Evolutionary conservation across 2,888 invertebrate species (phyloP), one percentile per base, ranked within the genome.

Genomic region (Dicyrtomina minuta): DNA sequence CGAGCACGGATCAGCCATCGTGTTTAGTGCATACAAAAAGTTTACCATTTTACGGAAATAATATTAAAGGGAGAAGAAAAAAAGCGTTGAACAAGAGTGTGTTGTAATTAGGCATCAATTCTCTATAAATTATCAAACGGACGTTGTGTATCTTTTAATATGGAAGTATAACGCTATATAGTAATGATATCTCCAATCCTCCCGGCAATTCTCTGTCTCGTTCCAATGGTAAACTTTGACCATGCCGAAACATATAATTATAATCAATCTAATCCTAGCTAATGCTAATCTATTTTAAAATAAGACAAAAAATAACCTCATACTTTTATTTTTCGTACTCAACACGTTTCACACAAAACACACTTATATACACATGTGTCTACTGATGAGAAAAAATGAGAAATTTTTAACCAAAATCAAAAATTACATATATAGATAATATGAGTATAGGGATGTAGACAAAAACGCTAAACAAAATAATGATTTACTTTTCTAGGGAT

Each of bases 271-370:
- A 46, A 6, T 17, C 51, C 51, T 17, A 22, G 22, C 22, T 26
- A 22, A 13, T 22, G 27, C 55, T 55, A 56, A 33, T 33, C 51
- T 17, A 56, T 27, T 27, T 27, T 1, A 56, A 56, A 15, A 27
- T 53, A 56, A 26, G 33, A 56, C 27, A 27, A 56, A 27, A 33
- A 56, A 33, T 24, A 26, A 56, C 33, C 56, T 61, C 22, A 33
- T 58, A 58, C 27, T 58, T 58, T 58, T 58, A 58, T 60, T 60
- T 60, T 60, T 60, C n/a, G 41, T 60, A 44, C 43, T 39, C 22
- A 60, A 41, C 20, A 49, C 41, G 22, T 58, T 41, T 58, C 41
- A 58, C 58, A 20, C 22, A 56, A 22, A n/a, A 53, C 24, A 53
- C 26, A 53, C 24, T 20, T 15, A 56, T 27, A 33, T n/a, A 56